A percentile compares a stretch with the other conserved stretches of the same genome.
These are phyloP conservation scores for Emydocephalus ijimae DNA, from an alignment of 2,113 vertebrate genomes.

Conservation along the genomic window DNA sequence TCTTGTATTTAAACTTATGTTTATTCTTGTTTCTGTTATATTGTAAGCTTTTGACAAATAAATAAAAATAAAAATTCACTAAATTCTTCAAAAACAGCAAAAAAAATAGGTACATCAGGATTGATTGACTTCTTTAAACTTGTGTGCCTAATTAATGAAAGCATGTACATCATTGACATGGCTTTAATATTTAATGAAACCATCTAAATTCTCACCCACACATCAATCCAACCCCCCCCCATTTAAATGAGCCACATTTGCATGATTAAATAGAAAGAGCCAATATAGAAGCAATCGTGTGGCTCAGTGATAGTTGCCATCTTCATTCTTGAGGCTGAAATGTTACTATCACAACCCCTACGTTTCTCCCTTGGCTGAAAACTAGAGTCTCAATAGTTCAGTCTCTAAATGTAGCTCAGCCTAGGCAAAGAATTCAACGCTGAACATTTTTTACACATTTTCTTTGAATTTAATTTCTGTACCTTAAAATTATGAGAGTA, in stretches of 20 bases:
- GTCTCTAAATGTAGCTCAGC: not conserved
- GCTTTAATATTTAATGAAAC: not conserved
- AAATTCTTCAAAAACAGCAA: not conserved
- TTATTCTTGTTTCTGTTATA: too few relatives aligned
- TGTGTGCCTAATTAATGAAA: not conserved
- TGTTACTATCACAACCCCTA: not conserved
- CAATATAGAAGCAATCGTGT: not conserved
- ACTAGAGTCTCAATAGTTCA: not conserved
- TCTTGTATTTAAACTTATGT: too few relatives aligned
- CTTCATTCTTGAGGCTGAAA: not conserved
- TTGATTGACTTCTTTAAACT: not conserved
- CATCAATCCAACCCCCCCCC: not conserved
- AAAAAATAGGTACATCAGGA: not conserved
- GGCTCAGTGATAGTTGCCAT: not conserved
- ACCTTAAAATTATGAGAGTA: not conserved
- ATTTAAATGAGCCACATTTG: not conserved
- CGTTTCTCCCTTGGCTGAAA: not conserved
- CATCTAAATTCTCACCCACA: not conserved
- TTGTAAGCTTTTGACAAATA: too few relatives aligned
- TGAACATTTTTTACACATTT: not conserved
- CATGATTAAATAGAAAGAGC: not conserved
- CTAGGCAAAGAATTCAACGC: not conserved
- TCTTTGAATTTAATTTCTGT: not conserved
- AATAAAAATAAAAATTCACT: not conserved
- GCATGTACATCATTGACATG: not conserved